Evolutionary conservation across 2,113 vertebrate species (phyloP).

Genomic region (Equus przewalskii): DNA sequence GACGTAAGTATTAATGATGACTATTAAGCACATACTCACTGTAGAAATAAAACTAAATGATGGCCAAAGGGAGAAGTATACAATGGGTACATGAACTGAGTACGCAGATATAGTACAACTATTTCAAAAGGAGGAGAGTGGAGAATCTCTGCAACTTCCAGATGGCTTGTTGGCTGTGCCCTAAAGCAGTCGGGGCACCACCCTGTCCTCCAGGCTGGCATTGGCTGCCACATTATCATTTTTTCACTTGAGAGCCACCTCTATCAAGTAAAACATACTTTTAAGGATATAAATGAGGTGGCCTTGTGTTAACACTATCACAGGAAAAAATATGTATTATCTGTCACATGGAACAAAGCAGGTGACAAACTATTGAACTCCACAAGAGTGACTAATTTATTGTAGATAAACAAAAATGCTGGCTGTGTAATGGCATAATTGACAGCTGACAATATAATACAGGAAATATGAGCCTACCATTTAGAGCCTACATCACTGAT

Average conservation of each 20-base stretch:
- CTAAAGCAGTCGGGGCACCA: neutral
- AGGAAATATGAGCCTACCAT: too few species aligned
- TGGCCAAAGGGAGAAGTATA: neutral
- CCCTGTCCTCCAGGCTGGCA: neutral
- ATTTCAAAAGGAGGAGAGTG: neutral
- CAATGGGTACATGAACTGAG: neutral
- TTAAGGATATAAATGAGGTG: constrained; percentile 95
- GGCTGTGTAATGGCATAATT: constrained; percentile 94
- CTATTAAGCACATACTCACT: neutral
- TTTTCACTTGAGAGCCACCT: neutral
- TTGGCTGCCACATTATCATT: neutral
- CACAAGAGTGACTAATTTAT: constrained; percentile 92
- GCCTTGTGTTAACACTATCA: constrained; percentile 92
- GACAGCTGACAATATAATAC: constrained; percentile 91
- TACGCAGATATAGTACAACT: neutral
- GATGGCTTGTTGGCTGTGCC: neutral
- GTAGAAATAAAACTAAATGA: neutral
- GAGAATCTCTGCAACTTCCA: neutral
- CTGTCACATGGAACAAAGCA: constrained; percentile 95
- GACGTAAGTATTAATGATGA: neutral
- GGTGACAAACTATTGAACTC: constrained; percentile 94
- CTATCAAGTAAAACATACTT: constrained; percentile 90
- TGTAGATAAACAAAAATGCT: constrained; percentile 92
- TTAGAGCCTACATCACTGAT: too few species aligned
- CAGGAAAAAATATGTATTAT: constrained; percentile 93